Evolutionary conservation across 2,888 invertebrate species (phyloP).

Genomic region (Noctua fimbriata): DNA sequence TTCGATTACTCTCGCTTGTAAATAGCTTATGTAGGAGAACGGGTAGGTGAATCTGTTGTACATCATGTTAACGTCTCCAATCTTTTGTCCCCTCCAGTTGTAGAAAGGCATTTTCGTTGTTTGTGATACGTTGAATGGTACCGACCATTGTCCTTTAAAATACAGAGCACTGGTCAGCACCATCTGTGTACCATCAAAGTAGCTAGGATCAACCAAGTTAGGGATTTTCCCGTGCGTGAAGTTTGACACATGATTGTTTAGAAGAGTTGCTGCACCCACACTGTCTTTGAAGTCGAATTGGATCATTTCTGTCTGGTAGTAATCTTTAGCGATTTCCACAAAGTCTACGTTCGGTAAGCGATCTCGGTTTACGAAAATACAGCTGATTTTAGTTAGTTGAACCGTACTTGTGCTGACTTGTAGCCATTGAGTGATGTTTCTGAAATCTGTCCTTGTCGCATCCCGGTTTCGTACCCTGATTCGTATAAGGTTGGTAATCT

Average conservation of each 20-base stretch:
- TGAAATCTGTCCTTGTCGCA: constrained; percentile 70
- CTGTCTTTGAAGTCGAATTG: constrained; percentile 76
- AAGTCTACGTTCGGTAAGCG: constrained; percentile 73
- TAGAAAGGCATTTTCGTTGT: constrained; percentile 90
- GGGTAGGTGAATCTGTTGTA: constrained; percentile 90
- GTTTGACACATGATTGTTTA: constrained; percentile 78
- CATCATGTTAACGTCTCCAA: constrained; percentile 94
- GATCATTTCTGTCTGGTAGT: constrained; percentile 77
- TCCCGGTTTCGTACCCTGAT: constrained; percentile 63
- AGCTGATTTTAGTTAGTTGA: constrained; percentile 80
- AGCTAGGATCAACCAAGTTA: constrained; percentile 78
- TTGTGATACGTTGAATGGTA: constrained; percentile 90
- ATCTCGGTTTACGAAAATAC: constrained; percentile 77
- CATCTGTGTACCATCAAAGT: constrained; percentile 88
- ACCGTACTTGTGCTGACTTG: constrained; percentile 81
- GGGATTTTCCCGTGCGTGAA: constrained; percentile 81
- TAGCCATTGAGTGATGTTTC: constrained; percentile 77
- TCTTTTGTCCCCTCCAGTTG: constrained; percentile 86
- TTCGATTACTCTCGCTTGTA: constrained; percentile 92
- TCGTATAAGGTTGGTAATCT: constrained; percentile 85
- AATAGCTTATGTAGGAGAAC: constrained; percentile 88
- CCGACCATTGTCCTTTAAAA: constrained; percentile 93
- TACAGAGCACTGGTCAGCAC: constrained; percentile 92
- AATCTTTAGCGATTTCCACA: constrained; percentile 63
- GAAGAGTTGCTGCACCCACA: constrained; percentile 67